A percentile compares a stretch with the other conserved stretches of the same genome.
phyloP scores from a whole-genome alignment of 2,888 invertebrate species.

The Ashinkailepas kermadecensis region DNA sequence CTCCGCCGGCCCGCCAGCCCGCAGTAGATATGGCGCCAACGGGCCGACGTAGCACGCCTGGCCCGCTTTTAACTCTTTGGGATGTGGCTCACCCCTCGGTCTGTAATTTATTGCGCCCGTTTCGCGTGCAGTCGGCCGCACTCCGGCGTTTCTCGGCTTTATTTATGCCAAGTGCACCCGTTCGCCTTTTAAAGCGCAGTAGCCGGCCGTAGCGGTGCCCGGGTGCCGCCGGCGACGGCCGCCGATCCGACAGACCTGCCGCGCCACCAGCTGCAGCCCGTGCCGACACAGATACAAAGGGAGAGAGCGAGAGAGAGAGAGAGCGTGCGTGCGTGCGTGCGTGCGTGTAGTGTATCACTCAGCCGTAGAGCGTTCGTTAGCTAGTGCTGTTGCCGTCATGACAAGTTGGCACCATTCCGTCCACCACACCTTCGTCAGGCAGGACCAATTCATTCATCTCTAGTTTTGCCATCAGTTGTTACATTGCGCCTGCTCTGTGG shows the following conservation, averaged over 20 bases:
- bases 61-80: slow-evolving; percentile 1
- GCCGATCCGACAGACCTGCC: too few species aligned
- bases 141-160: not conserved
- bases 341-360: not conserved
- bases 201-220: too few species aligned
- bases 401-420: slow-evolving; percentile 15
- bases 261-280: too few species aligned
- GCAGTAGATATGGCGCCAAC: not conserved
- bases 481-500: not conserved
- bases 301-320: not conserved
- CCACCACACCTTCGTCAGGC: slow-evolving; percentile 16
- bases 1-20: too few species aligned
- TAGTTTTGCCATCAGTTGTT: slow-evolving; percentile 21
- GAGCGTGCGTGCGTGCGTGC: not conserved
- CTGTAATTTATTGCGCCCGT: not conserved
- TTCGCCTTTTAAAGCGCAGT: too few species aligned
- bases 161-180: slow-evolving; percentile 1
- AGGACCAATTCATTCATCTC: slow-evolving; percentile 22
- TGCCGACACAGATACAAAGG: not conserved
- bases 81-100: not conserved
- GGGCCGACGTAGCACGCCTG: not conserved
- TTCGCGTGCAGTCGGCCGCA: too few species aligned
- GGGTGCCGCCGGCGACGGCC: too few species aligned
- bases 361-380: not conserved
- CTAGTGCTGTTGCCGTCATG: not conserved